A percentile compares a stretch with the other conserved stretches of the same genome.
Conservation (phyloP, 2,797 vertebrate genomes). For the Pseudopleuronectes americanus region DNA sequence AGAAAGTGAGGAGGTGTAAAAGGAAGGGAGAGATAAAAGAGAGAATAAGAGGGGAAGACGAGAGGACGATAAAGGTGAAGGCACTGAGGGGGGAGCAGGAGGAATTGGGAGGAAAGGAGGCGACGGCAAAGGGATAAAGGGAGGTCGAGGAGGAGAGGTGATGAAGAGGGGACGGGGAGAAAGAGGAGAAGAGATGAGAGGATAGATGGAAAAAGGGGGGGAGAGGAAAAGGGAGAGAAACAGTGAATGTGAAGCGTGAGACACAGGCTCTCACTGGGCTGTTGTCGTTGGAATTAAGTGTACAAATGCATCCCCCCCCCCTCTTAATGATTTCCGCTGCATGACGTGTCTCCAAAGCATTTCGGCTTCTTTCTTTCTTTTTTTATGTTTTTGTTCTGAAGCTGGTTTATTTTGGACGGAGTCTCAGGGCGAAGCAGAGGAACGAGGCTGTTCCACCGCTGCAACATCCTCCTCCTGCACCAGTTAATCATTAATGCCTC, state of each 20-base stretch:
- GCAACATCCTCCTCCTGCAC: background rate
- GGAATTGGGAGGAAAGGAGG: no score
- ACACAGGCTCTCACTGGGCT: conserved; percentile 25
- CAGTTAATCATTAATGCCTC: conserved; percentile 21
- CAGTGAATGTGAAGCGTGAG: conserved; percentile 5
- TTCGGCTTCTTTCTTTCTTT: background rate
- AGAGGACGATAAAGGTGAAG: no score
- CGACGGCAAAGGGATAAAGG: background rate
- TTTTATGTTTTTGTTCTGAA: background rate
- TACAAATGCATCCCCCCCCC: conserved; percentile 8
- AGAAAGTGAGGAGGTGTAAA: no score
- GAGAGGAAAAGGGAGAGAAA: background rate
- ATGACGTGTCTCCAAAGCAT: conserved; percentile 48
- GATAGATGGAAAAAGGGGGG: background rate
- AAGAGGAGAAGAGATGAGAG: background rate
- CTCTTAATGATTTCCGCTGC: conserved; percentile 24
- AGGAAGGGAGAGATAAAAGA: background rate
- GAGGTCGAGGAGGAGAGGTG: background rate
- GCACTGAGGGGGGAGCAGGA: background rate
- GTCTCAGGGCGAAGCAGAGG: conserved; percentile 9
- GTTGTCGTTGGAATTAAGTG: conserved; percentile 31
- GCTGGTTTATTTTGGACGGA: conserved; percentile 56
- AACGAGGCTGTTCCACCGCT: conserved; percentile 11
- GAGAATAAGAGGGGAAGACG: no score
- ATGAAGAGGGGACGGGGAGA: conserved; percentile 8